Evolutionary conservation across 2,797 vertebrate species (phyloP).

Genomic region (Huso huso): DNA sequence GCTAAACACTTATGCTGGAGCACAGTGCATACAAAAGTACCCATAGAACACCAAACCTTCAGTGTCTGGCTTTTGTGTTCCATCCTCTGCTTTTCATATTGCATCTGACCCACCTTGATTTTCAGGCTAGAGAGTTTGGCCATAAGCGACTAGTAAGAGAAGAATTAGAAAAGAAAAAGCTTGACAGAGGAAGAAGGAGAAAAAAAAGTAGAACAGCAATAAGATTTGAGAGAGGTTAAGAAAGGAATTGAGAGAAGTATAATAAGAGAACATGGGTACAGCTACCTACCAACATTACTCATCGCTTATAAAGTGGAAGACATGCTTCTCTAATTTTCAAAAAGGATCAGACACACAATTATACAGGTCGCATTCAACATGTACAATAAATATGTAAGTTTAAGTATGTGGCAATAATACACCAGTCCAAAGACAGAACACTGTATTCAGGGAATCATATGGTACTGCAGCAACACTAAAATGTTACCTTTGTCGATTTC

Average conservation of each 20-base stretch:
- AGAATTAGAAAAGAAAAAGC: constrained; percentile 59
- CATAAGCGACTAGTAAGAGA: constrained; percentile 86
- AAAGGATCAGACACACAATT: no score
- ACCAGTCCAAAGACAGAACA: no score
- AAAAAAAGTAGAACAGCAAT: constrained; percentile 3
- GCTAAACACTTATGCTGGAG: no score
- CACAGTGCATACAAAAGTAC: constrained; percentile 14
- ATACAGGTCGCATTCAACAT: no score
- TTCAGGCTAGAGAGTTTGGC: constrained; percentile 98
- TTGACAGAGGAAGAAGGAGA: constrained; percentile 23
- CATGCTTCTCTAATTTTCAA: no score
- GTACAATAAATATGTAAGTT: no score
- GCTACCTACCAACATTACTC: no score
- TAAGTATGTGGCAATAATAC: no score
- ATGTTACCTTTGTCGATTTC: constrained; percentile 87
- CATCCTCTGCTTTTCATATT: constrained; percentile 94
- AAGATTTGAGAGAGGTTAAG: constrained; percentile 15
- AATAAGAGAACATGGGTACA: no score
- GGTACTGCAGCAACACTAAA: neutral
- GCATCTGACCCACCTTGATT: constrained; percentile 98
- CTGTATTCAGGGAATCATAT: no score
- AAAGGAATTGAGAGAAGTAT: constrained; percentile 5
- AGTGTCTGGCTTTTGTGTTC: constrained; percentile 82
- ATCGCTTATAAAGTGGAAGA: no score
- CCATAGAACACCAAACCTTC: constrained; percentile 74